Evolutionary conservation across 2,113 vertebrate species (phyloP), one percentile per base, ranked within the genome.

Genomic region (Protobothrops mucrosquamatus): DNA sequence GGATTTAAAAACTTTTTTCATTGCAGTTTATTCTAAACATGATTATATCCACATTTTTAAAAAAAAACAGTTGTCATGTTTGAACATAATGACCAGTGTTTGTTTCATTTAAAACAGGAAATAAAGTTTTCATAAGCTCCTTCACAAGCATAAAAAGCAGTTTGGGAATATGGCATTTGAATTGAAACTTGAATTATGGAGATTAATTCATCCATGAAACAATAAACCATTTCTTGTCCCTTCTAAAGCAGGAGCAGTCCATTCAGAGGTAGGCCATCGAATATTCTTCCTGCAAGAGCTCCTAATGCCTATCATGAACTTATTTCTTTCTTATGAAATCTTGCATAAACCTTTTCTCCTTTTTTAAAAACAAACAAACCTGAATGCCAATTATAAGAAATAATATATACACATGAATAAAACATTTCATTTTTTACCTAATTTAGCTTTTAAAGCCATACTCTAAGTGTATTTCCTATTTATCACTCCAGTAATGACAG

Each of bases 391-490:
- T 34, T 56, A 57, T 57, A 10, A 56, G 9, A 43, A 39, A 87
- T 52, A 87, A 52, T 26, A 46, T 51, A 26, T 6, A 24, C 14
- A 52, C 2, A 29, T 87, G 14, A 20, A 51, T 29, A 87, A 55
- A 20, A 34, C 46, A 61, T 22, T 86, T 85, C 39, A 48, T 22
- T 85, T 46, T 85, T 23, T 23, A 4, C 11, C 22, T 88, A n/a
- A 54, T 88, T 88, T 54, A 26, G 55, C 39, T 59, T 43, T 89
- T 46, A 89, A 61, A 89, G 43, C 9, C 3, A 3, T 88, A 22
- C 14, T 34, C 6, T 26, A 34, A 88, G n/a, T 39, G 61, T 89
- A 46, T 92, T 54, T 91, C 90, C 92, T 81, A 22, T 94, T 94
- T 59, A 29, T 18, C 8, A 90, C 55, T n/a, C 48, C 22, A 8